A percentile compares a stretch with the other conserved stretches of the same genome.
Conservation (phyloP, 2,797 vertebrate genomes). For the Argyrosomus regius region DNA sequence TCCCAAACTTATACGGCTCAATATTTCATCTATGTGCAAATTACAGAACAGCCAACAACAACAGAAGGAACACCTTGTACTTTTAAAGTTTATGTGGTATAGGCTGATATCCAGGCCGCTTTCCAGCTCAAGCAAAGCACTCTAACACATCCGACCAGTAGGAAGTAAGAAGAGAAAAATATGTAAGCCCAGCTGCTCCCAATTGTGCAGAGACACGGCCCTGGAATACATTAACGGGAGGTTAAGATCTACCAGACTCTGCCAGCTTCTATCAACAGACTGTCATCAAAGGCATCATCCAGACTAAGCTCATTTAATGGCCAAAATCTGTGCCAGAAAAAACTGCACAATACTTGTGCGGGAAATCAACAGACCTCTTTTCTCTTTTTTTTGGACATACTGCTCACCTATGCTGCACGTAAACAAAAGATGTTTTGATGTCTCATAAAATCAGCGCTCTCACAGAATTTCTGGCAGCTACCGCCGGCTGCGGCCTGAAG, state of each 20-base stretch:
- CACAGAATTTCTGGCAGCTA: not conserved
- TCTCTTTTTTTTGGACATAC: not conserved
- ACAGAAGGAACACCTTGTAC: slow-evolving; percentile 55
- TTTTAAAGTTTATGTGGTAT: slow-evolving; percentile 42
- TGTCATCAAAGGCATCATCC: slow-evolving; percentile 36
- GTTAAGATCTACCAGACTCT: slow-evolving; percentile 44
- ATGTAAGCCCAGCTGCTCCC: slow-evolving; percentile 71
- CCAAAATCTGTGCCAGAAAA: slow-evolving; percentile 14
- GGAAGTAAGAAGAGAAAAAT: slow-evolving; percentile 62
- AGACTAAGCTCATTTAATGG: slow-evolving; percentile 23
- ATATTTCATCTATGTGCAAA: slow-evolving; percentile 28
- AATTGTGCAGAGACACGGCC: slow-evolving; percentile 58
- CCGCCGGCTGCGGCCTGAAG: not conserved
- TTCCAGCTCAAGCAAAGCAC: slow-evolving; percentile 44
- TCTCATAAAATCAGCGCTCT: not conserved
- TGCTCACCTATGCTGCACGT: not conserved
- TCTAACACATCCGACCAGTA: slow-evolving; percentile 55
- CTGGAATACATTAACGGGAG: slow-evolving; percentile 66
- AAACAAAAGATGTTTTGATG: not conserved
- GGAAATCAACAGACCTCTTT: slow-evolving; percentile 16
- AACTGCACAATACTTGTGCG: slow-evolving; percentile 3
- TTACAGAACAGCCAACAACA: slow-evolving; percentile 16
- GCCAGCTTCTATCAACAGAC: slow-evolving; percentile 43
- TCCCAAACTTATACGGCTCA: slow-evolving; percentile 2
- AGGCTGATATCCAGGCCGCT: slow-evolving; percentile 36